These are phyloP conservation scores for Papilio polyxenes DNA, from an alignment of 1,140 invertebrate genomes.

Conservation along the genomic window DNA sequence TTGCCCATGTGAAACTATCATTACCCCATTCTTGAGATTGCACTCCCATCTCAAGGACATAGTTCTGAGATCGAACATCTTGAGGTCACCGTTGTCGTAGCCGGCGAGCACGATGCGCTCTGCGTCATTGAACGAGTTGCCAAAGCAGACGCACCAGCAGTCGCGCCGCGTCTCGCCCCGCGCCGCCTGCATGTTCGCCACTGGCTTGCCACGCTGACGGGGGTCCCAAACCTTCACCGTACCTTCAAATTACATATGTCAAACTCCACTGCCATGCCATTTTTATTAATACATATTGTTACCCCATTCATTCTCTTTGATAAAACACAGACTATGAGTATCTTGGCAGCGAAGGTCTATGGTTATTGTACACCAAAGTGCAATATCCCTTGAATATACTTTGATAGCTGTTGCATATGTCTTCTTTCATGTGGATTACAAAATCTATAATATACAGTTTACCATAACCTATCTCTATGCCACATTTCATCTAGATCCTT, in stretches of 20 bases:
- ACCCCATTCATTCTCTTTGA: too few relatives aligned
- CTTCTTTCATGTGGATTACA: too few relatives aligned
- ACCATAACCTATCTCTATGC: too few relatives aligned
- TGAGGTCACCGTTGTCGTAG: constrained; percentile 98
- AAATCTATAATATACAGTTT: too few relatives aligned
- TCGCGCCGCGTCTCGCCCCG: constrained; percentile 85
- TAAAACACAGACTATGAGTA: too few relatives aligned
- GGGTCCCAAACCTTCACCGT: constrained; percentile 97
- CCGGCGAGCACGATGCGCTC: constrained; percentile 94
- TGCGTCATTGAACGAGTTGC: constrained; percentile 92
- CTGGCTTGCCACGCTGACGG: constrained; percentile 92
- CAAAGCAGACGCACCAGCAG: constrained; percentile 94
- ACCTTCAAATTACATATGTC: constrained; percentile 75
- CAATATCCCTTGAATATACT: too few relatives aligned
- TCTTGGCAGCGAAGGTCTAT: too few relatives aligned
- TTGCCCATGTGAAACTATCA: too few relatives aligned
- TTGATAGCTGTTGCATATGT: too few relatives aligned
- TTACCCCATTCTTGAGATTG: constrained; percentile 95
- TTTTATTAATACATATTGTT: too few relatives aligned
- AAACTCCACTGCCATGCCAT: neutral
- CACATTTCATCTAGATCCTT: too few relatives aligned
- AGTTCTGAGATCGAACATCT: constrained; percentile 95
- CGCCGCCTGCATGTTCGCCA: constrained; percentile 90
- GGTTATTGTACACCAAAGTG: too few relatives aligned
- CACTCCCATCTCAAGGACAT: constrained; percentile 94